Base-by-base conservation (phyloP, 2,113 vertebrate genomes). In the Abramis brama region DNA sequence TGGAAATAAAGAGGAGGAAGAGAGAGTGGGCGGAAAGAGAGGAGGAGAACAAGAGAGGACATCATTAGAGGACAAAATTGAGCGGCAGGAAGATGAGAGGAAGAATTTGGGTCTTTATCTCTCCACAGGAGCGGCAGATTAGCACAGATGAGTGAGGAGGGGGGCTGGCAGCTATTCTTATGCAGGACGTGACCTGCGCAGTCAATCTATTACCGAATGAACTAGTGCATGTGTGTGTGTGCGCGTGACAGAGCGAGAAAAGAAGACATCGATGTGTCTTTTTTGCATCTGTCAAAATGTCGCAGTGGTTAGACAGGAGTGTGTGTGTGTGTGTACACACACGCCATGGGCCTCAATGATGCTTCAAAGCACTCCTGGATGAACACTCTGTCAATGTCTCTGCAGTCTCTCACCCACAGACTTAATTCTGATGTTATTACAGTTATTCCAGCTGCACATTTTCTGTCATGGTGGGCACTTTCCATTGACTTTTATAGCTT, bases 51-150 rank as follows among this genome's bases (percentile, higher is more conserved):
- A 17, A 75, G 83, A 77, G 73, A 85, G 71, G 60, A 52, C 71
- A 77, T 85, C 57, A 62, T 75, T 75, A 83, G 50, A 83, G 82
- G 85, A 82, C 70, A 66, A 86, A 86, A 86, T 70, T 66, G 80
- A 82, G 60, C 47, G 45, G 59, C 57, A 82, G 19, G 21, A 36
- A 82, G 85, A 80, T 52, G 85, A 86, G 23, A 62, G 33, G 11
- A 39, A 68, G 57, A 84, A 79, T 85, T 84, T 36, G 85, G 80
- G 57, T 25, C 74, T 64, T 89, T 79, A 86, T 86, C 85, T 86
- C 71, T 85, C 60, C 33, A 66, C 75, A 85, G 82, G 81, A 84
- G 77, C 55, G 52, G 66, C 50, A 86, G 85, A 79, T 79, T 80
- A 86, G 62, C 62, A 23, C n/a, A 73, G 66, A 71, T 21, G 66